phyloP scores from a whole-genome alignment of 2,113 vertebrate genomes.

The Sceloporus tristichus region DNA sequence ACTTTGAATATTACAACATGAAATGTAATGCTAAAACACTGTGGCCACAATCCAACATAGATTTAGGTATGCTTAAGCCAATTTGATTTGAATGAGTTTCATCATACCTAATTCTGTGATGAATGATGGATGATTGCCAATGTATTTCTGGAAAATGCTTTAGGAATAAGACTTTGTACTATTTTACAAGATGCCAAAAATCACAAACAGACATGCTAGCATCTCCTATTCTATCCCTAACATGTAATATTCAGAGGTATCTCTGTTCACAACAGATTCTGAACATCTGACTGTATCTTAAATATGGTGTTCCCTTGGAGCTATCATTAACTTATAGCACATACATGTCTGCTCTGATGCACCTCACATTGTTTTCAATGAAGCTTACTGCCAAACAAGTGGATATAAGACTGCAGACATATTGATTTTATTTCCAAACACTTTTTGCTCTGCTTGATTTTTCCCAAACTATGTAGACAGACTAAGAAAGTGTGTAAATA shows the following conservation, averaged over 20 bases:
- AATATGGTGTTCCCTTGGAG: background rate
- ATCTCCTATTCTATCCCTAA: background rate
- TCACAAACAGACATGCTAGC: background rate
- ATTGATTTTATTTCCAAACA: background rate
- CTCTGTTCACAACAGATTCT: background rate
- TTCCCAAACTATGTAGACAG: background rate
- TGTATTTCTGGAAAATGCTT: background rate
- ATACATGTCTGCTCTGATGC: too few species aligned
- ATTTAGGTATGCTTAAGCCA: background rate
- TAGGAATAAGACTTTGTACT: background rate
- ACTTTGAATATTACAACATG: constrained; percentile 1
- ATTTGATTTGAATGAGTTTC: constrained; percentile 12
- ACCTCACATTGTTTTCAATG: too few species aligned
- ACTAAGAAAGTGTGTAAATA: background rate
- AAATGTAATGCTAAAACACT: background rate
- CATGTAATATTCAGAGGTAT: background rate
- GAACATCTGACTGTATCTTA: background rate
- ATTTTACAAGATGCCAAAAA: background rate
- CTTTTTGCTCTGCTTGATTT: background rate
- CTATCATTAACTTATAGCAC: background rate
- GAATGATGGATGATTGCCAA: background rate
- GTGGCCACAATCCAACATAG: background rate
- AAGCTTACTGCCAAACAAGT: too few species aligned
- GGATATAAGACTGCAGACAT: too few species aligned
- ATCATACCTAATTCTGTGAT: background rate